Evolutionary conservation across 2,797 vertebrate species (phyloP).

Genomic region (Silurus lanzhouensis): DNA sequence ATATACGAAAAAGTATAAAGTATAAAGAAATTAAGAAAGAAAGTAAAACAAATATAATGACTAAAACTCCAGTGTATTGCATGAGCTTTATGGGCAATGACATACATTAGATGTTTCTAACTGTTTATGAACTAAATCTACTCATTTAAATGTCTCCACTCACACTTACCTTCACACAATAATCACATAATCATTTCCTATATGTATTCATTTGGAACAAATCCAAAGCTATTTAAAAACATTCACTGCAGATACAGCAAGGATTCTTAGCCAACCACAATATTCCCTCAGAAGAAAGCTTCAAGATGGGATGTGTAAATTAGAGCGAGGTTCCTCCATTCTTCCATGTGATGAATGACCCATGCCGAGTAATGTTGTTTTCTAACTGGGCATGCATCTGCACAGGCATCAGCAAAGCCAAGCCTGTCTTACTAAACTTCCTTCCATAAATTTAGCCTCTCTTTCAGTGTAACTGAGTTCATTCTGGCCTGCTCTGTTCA

Average conservation of each 20-base stretch:
- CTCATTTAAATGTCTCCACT: background rate
- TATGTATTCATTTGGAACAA: background rate
- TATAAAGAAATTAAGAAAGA: background rate
- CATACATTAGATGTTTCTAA: background rate
- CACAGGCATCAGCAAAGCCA: constrained; percentile 56
- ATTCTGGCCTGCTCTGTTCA: constrained; percentile 54
- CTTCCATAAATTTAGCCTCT: constrained; percentile 66
- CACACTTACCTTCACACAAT: background rate
- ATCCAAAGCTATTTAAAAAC: constrained; percentile 41
- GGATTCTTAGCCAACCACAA: constrained; percentile 68
- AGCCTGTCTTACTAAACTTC: constrained; percentile 61
- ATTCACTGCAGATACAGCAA: constrained; percentile 35
- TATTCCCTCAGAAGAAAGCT: constrained; percentile 62
- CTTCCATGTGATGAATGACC: constrained; percentile 66
- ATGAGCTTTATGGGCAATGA: background rate
- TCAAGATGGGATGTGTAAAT: constrained; percentile 74
- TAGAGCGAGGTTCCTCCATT: constrained; percentile 59
- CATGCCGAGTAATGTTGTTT: constrained; percentile 64
- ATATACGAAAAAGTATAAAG: background rate
- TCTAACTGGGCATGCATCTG: constrained; percentile 60
- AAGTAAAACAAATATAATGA: too few relatives aligned
- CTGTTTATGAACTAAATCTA: background rate
- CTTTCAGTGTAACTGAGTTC: constrained; percentile 69
- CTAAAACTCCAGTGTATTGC: background rate
- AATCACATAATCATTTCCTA: background rate